These are phyloP conservation scores for Myotis myotis DNA, from an alignment of 2,797 vertebrate genomes.

Conservation along the genomic window DNA sequence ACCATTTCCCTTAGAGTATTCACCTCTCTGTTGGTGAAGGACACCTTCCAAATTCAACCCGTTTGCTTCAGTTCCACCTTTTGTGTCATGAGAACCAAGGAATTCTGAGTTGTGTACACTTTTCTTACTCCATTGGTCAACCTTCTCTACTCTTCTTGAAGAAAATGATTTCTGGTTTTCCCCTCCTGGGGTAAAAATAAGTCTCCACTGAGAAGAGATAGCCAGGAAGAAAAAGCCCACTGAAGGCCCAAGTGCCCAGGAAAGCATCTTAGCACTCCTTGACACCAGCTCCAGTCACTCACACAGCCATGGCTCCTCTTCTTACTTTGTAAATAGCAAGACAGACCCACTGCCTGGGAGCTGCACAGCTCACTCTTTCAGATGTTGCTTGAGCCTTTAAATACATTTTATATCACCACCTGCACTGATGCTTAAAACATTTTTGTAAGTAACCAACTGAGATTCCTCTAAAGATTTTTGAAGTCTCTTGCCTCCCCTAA, in stretches of 20 bases:
- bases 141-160: not conserved
- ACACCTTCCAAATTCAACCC: not conserved
- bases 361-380: conserved; percentile 40
- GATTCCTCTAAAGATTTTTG: not conserved
- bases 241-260: not conserved
- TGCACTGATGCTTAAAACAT: conserved; percentile 41
- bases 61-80: not conserved
- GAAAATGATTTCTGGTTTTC: not conserved
- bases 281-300: not conserved
- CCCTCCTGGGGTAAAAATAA: not conserved
- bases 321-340: not conserved
- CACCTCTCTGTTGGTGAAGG: not conserved
- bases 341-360: conserved; percentile 8
- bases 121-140: not conserved
- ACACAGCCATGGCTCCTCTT: not conserved
- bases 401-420: conserved; percentile 69
- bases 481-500: not conserved
- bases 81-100: not conserved
- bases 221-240: not conserved
- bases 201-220: not conserved
- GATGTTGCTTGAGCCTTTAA: not conserved
- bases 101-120: not conserved
- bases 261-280: not conserved
- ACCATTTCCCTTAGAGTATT: not conserved
- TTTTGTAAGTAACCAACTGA: conserved; percentile 57